A percentile compares a stretch with the other conserved stretches of the same genome.
Evolutionary conservation across 2,113 vertebrate species (phyloP).

Genomic region (Nipponia nippon): DNA sequence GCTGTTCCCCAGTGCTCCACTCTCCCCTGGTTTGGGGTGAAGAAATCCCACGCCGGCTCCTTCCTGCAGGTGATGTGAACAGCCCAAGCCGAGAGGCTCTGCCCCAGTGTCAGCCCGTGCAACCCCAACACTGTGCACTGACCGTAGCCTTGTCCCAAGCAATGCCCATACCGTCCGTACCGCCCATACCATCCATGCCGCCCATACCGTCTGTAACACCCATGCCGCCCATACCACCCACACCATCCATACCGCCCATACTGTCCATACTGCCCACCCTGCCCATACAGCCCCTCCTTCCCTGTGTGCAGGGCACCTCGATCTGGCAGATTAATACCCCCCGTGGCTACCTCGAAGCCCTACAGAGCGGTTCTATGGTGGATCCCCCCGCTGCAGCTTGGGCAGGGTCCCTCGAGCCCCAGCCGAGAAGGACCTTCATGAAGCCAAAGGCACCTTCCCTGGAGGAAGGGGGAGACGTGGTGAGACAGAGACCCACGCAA

Average conservation of each 20-base stretch:
- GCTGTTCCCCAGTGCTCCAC: neutral
- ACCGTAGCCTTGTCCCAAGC: fast-evolving
- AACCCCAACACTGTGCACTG: neutral
- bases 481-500: fast-evolving
- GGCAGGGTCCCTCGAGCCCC: neutral
- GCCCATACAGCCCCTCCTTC: neutral
- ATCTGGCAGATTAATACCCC: fast-evolving
- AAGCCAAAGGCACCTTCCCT: fast-evolving
- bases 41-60: neutral
- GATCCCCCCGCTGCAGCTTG: fast-evolving
- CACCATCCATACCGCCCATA: fast-evolving
- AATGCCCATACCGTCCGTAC: too few species aligned
- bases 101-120: neutral
- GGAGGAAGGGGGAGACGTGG: fast-evolving
- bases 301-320: fast-evolving
- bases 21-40: neutral
- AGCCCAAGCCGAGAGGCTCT: fast-evolving
- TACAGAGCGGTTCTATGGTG: fast-evolving
- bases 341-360: neutral
- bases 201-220: fast-evolving
- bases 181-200: too few species aligned
- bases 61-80: neutral
- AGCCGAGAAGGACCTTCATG: fast-evolving
- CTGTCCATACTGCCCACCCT: fast-evolving
- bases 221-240: too few species aligned